These are phyloP conservation scores for Rhea pennata DNA, from an alignment of 2,113 vertebrate genomes.

Conservation along the genomic window DNA sequence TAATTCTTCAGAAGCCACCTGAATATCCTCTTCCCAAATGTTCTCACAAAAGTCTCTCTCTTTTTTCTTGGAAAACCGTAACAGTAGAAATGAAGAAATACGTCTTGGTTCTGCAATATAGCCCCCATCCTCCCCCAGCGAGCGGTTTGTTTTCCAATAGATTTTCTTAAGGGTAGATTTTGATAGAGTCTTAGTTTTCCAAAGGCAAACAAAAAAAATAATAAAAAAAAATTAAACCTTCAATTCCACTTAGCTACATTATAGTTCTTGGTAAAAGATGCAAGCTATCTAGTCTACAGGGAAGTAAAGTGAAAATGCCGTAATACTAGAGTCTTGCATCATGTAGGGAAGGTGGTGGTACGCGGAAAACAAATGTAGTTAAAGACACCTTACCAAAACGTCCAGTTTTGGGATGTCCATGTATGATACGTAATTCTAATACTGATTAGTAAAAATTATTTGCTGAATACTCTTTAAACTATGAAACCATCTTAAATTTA, in stretches of 20 bases:
- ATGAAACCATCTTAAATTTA: constrained; percentile 59
- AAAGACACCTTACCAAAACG: constrained; percentile 60
- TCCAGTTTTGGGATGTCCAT: constrained; percentile 27
- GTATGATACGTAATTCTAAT: constrained; percentile 57
- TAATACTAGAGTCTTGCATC: constrained; percentile 17
- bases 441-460: constrained; percentile 62
- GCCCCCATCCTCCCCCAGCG: neutral
- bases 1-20: constrained; percentile 37
- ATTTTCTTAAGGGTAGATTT: neutral
- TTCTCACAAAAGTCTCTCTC: neutral
- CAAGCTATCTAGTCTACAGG: neutral
- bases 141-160: neutral
- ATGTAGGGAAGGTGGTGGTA: constrained; percentile 46
- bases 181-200: neutral
- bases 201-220: constrained; percentile 40
- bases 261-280: constrained; percentile 2
- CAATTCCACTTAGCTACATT: neutral
- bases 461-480: constrained; percentile 52
- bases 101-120: neutral
- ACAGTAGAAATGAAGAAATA: constrained; percentile 20
- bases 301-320: constrained; percentile 26
- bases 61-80: constrained; percentile 49
- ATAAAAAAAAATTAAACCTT: neutral
- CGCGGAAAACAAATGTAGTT: constrained; percentile 13
- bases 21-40: neutral